phyloP scores from a whole-genome alignment of 2,113 vertebrate species.

The Pyxicephalus adspersus region DNA sequence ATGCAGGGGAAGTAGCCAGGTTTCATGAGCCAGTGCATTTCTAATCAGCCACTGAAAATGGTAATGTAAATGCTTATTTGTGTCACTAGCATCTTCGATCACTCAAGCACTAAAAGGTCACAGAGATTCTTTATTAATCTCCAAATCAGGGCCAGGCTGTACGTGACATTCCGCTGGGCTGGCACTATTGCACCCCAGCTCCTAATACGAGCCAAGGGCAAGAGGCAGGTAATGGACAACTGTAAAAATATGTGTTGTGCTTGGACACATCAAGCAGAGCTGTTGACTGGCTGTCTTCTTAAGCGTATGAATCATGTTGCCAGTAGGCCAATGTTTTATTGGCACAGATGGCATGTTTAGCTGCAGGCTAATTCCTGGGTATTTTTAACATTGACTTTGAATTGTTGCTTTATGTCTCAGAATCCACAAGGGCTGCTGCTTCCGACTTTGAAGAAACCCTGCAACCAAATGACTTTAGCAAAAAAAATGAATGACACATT shows the following conservation, averaged over 20 bases:
- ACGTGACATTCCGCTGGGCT: slow-evolving; percentile 38
- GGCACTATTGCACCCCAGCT: slow-evolving; percentile 19
- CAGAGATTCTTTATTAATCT: slow-evolving; percentile 59
- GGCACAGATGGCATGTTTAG: slow-evolving; percentile 56
- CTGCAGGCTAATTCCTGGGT: slow-evolving; percentile 50
- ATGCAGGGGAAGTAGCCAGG: slow-evolving; percentile 13
- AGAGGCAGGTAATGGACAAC: slow-evolving; percentile 20
- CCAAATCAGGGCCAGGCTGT: slow-evolving; percentile 33
- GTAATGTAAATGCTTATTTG: slow-evolving; percentile 23
- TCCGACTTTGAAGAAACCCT: slow-evolving; percentile 45
- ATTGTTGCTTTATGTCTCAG: slow-evolving; percentile 41
- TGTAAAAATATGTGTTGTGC: slow-evolving; percentile 15
- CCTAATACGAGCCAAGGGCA: background rate
- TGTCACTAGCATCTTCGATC: slow-evolving; percentile 55
- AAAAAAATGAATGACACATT: slow-evolving; percentile 38
- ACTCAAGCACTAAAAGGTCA: slow-evolving; percentile 51
- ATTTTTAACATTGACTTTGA: slow-evolving; percentile 57
- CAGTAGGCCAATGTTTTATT: slow-evolving; percentile 55
- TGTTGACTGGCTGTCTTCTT: slow-evolving; percentile 51
- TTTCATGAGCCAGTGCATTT: background rate
- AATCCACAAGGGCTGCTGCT: slow-evolving; percentile 40
- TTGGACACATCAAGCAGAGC: slow-evolving; percentile 42
- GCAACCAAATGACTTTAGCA: slow-evolving; percentile 38
- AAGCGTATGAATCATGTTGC: slow-evolving; percentile 51
- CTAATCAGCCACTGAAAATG: slow-evolving; percentile 50